phyloP scores from a whole-genome alignment of 2,797 vertebrate genomes.

The Lithobates sylvaticus region DNA sequence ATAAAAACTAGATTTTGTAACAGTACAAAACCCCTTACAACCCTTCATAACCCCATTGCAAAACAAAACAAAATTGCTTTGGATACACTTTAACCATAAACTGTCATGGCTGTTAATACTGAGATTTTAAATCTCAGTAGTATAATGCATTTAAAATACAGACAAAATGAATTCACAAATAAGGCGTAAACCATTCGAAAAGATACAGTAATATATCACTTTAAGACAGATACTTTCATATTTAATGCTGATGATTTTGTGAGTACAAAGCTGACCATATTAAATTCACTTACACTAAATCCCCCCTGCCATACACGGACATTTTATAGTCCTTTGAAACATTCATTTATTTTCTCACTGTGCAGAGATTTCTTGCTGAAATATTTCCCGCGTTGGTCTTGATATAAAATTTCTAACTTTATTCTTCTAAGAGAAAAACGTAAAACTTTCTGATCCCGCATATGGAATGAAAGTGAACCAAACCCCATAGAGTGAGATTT shows the following conservation, averaged over 20 bases:
- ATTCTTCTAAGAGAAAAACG: constrained; percentile 11
- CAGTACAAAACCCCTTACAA: no score
- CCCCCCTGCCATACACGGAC: not conserved
- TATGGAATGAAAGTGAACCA: constrained; percentile 29
- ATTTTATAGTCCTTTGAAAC: constrained; percentile 11
- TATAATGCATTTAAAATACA: no score
- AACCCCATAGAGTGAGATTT: constrained; percentile 46
- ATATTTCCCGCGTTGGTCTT: not conserved
- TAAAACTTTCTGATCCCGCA: constrained; percentile 1
- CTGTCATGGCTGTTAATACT: no score
- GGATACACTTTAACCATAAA: no score
- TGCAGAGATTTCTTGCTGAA: constrained; percentile 28
- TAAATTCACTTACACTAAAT: not conserved
- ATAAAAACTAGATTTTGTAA: no score
- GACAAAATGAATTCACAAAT: not conserved
- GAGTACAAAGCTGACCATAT: not conserved
- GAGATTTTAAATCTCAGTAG: no score
- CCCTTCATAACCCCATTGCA: no score
- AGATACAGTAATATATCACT: no score
- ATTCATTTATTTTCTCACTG: constrained; percentile 5
- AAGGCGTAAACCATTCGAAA: not conserved
- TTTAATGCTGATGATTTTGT: not conserved
- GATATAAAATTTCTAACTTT: not conserved
- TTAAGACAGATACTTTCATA: no score
- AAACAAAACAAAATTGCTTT: no score